Percentiles rank a stretch among this genome's conserved stretches.
Evolutionary conservation across 2,113 vertebrate genomes (phyloP).

Genomic region (Willisornis vidua): DNA sequence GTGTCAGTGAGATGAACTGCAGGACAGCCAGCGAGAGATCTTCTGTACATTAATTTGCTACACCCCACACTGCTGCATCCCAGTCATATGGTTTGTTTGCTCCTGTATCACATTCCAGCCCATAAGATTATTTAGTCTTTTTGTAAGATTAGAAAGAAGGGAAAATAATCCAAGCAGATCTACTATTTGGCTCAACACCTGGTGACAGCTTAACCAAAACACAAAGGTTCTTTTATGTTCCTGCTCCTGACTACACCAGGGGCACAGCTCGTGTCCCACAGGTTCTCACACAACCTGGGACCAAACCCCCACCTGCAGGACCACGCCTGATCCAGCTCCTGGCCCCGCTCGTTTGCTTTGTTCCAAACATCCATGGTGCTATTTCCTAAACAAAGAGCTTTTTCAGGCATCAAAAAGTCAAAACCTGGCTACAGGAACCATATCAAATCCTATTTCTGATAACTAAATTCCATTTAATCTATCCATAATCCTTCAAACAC

Average conservation of each 20-base stretch:
- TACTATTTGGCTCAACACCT: neutral
- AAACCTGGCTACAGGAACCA: neutral
- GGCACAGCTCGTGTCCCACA: fast-evolving
- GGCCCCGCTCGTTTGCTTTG: fast-evolving
- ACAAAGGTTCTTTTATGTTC: neutral
- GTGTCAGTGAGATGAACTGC: neutral
- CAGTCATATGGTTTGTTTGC: neutral
- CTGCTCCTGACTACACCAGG: neutral
- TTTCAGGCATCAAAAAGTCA: constrained; percentile 18
- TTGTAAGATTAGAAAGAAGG: constrained; percentile 14
- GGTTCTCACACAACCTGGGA: fast-evolving
- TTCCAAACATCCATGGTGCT: neutral
- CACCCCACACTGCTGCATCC: neutral
- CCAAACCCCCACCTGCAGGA: fast-evolving
- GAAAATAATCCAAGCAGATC: constrained; percentile 5
- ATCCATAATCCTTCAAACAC: constrained; percentile 32
- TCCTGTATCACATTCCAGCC: neutral
- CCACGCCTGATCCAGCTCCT: fast-evolving
- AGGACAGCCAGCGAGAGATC: neutral
- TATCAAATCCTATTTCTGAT: constrained; percentile 28
- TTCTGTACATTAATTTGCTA: neutral
- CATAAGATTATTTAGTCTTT: neutral
- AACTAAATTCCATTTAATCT: constrained; percentile 41
- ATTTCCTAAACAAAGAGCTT: neutral
- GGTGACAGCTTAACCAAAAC: neutral